These are phyloP conservation scores for Patella pellucida DNA, from an alignment of 2,888 invertebrate genomes.

Conservation along the genomic window DNA sequence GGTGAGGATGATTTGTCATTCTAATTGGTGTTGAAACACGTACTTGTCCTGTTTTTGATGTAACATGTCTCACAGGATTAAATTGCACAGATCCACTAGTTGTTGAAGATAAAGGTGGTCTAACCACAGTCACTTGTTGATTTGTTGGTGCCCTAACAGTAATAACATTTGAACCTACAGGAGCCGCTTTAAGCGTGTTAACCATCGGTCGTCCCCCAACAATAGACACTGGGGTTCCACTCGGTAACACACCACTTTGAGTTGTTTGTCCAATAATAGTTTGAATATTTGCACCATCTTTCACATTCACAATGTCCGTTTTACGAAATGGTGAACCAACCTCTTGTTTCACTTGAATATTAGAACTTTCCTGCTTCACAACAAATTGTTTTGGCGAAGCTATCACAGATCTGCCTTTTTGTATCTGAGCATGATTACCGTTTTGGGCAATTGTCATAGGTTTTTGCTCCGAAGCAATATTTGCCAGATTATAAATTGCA, in stretches of 20 bases:
- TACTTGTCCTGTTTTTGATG: conserved; percentile 27
- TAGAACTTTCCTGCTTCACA: conserved; percentile 40
- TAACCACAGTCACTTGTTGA: conserved; percentile 50
- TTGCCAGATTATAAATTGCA: conserved; percentile 63
- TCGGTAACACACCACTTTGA: conserved; percentile 18
- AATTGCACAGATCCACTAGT: conserved; percentile 25
- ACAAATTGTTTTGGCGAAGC: conserved; percentile 35
- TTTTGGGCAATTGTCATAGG: conserved; percentile 54
- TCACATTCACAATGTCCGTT: background rate
- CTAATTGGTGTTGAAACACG: conserved; percentile 33
- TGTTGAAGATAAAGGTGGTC: conserved; percentile 54
- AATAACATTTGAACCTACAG: conserved; percentile 53
- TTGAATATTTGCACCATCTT: conserved; percentile 35
- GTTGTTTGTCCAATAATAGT: conserved; percentile 3
- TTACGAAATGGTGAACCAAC: conserved; percentile 16
- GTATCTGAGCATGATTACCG: conserved; percentile 39
- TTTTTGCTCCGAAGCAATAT: conserved; percentile 63
- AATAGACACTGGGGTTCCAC: conserved; percentile 16
- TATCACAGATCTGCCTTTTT: conserved; percentile 39
- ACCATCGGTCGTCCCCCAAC: conserved; percentile 12
- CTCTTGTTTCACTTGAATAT: conserved; percentile 32
- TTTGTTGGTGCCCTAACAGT: conserved; percentile 55
- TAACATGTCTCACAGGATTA: conserved; percentile 22
- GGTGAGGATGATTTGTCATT: conserved; percentile 47
- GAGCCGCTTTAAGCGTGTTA: background rate